A percentile compares a stretch with the other conserved stretches of the same genome.
These are phyloP conservation scores for Bos javanicus DNA, from an alignment of 2,113 vertebrate species.

Conservation along the genomic window DNA sequence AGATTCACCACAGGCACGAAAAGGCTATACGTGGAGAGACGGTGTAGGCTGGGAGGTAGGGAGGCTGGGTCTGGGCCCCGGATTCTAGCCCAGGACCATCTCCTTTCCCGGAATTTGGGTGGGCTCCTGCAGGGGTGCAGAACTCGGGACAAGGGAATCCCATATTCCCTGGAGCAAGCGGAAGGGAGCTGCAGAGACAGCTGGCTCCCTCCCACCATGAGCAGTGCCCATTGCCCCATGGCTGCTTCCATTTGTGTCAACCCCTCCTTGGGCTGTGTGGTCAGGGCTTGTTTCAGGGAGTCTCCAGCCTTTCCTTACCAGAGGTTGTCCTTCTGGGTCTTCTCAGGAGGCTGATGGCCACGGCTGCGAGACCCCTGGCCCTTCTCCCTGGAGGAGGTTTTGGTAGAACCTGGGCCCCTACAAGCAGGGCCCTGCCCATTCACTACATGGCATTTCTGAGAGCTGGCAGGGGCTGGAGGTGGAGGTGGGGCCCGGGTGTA, in stretches of 20 bases:
- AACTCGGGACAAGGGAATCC: background rate
- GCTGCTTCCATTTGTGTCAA: background rate
- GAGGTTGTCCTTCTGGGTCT: conserved; percentile 88
- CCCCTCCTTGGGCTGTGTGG: background rate
- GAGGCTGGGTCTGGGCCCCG: background rate
- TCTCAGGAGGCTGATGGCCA: conserved; percentile 83
- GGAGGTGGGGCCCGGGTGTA: conserved; percentile 84
- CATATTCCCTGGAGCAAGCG: background rate
- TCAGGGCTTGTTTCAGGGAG: background rate
- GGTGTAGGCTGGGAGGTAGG: background rate
- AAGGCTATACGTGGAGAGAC: conserved; percentile 80
- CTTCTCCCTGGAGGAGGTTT: conserved; percentile 82
- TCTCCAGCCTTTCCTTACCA: conserved; percentile 82
- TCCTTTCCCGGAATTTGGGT: conserved; percentile 18
- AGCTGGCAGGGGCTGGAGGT: conserved; percentile 80
- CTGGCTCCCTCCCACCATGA: background rate
- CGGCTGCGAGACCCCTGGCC: conserved; percentile 75
- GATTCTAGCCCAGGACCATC: conserved; percentile 43
- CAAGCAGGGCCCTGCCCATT: conserved; percentile 82
- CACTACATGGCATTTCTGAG: conserved; percentile 85
- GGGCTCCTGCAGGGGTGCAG: conserved; percentile 4
- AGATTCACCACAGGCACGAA: conserved; percentile 87
- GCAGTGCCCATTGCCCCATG: background rate
- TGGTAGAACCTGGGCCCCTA: conserved; percentile 75
- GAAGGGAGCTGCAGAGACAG: background rate